Base-by-base conservation (phyloP, 1,140 invertebrate species). In the Zaprionus camerounensis region DNA sequence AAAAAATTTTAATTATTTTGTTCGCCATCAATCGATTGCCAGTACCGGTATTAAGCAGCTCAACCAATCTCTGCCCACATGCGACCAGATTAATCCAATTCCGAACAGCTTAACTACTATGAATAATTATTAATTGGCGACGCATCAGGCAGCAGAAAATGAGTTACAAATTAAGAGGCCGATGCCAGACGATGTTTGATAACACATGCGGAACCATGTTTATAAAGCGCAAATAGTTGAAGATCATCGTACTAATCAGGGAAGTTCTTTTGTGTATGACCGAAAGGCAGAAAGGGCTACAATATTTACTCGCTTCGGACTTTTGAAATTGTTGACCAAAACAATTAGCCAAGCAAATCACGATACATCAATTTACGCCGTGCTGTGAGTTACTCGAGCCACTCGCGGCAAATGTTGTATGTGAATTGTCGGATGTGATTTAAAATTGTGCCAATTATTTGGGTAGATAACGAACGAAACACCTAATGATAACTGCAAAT, bases 311-410 rank as follows among this genome's bases (percentile, higher is more conserved):
- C 41, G 41, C 1, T 56, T 41, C 28, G 9, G 26, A 59, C 13
- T 62, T 68, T 68, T 59, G 20, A 71, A 74, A 75, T 71, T 88
- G 66, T 90, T 90, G 79, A 68, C 79, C 64, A 78, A 86, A 76
- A 71, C 76, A 91, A 90, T 90, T 90, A 86, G 84, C 58, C 64
- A 71, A 28, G 71, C 77, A 73, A 82, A 90, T 90, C 85, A 90
- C 85, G 82, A 90, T 80, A 90, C 81, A 82, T 82, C 86, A 90
- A 90, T 90, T 90, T 85, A 79, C 85, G 88, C 65, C 57, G 51
- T 84, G 53, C 51, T 78, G 85, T 46, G 80, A 83, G 28, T 67
- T 73, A 56, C 62, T 87, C 20, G 53, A 51, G 34, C 20, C 53
- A 51, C 15, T 20, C 38, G 64, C 31, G 31, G 20, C 51, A 53